Evolutionary conservation across 2,888 invertebrate genomes (phyloP), one percentile per base, ranked within the genome.

Genomic region (Fissipunctia ypsillon): DNA sequence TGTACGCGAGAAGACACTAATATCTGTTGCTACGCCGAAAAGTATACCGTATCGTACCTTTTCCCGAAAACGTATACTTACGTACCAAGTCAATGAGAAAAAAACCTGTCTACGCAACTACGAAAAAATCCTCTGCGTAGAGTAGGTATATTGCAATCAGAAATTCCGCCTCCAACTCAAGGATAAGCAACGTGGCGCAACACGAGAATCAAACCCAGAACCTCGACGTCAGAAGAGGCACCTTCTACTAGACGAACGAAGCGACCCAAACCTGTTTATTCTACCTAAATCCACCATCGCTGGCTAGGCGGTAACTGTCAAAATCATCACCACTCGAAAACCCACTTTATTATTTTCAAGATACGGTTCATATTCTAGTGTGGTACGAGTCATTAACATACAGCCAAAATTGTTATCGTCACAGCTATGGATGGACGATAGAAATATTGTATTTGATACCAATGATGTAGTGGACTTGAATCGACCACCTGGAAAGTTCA

Each of bases 211-310:
- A 78, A 84, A 85, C 73, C 78, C 73, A 66, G 73, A 64, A 76
- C 77, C 67, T 79, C 72, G 65, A 57, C 67, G 70, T 71, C 78
- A 83, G 87, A 83, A 78, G 78, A 87, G 84, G 74, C 83, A 86
- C 80, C 85, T 78, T 70, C 69, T 68, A 83, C 78, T 85, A 87
- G 78, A 87, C 85, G 73, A 84, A 64, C 75, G 70, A 71, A 70
- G 63, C 80, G 75, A 73, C 65, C 70, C 73, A 86, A 87, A 87
- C 87, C 87, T 86, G 87, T 87, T 87, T 87, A 75, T 78, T 87
- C 84, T 80, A 87, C 87, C 87, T 83, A 87, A 87, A 87, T 84
- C 81, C 78, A 84, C 69, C 74, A 73, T 70, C 73, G 73, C 70
- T 77, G 77, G 77, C 78, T 78, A 69, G 69, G 73, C 74, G 69